Evolutionary conservation across 2,888 invertebrate species (phyloP), one percentile per base, ranked within the genome.

Genomic region (Sycophila texana): DNA sequence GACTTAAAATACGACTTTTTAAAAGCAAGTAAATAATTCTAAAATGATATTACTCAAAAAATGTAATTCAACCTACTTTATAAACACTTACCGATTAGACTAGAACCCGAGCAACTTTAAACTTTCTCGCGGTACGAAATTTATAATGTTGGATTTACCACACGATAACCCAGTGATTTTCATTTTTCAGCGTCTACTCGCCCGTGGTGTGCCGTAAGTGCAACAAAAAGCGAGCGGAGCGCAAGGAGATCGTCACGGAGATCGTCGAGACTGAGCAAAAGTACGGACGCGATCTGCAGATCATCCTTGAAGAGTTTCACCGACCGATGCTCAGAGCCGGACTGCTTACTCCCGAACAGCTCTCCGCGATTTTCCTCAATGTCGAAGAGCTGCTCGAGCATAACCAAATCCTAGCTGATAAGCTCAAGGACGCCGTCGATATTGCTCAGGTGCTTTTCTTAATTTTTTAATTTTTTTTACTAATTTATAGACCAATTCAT

Each of bases 261-360:
- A 97, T 98, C 81, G 96, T 98, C 4, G 98, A 98, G 91, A 98
- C 98, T 1, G 98, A 98, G 91, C 95, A 97, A 88, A 98, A 98
- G 88, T 98, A 98, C 88, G 97, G 98, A 22, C 93, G 98, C 74
- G 98, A 98, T 90, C 92, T 98, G 85, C 95, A 96, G 89, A 98
- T 98, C 77, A 96, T 98, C 85, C 92, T 97, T 85, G 98, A 98
- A 90, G 98, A 97, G 90, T 97, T 97, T 89, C 96, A 96, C 89
- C 95, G 96, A 87, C 98, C 98, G 0, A 98, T 98, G 96, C 92
- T 97, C 85, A 96, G 97, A 55, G 98, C 98, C 77, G 98, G 98
- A 71, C 92, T 98, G 74, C 92, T 98, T 49, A 97, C 95, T n/a
- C 95, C 95, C 84, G 98, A 98, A 86, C 98, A 98, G 91, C 92